Evolutionary conservation across 2,888 invertebrate species (phyloP).

Genomic region (Diarsia mendica): DNA sequence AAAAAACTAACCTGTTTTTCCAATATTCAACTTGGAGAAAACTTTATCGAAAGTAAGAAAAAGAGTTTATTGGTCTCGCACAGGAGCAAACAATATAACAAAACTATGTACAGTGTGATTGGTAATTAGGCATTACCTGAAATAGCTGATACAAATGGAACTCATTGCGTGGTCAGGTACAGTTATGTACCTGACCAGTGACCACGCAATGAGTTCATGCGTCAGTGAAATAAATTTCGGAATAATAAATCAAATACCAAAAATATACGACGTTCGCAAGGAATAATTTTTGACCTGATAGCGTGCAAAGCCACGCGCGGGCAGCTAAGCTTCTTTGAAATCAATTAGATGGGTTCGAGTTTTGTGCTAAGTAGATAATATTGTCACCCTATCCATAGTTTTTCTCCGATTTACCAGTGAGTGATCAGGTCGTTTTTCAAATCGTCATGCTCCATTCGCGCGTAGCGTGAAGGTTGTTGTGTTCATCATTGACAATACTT

Average conservation of each 20-base stretch:
- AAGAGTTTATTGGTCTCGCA: not conserved
- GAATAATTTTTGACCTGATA: not conserved
- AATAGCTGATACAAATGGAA: too few species aligned
- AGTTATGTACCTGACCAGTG: too few species aligned
- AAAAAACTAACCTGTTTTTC: too few species aligned
- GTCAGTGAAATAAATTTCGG: not conserved
- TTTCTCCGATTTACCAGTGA: constrained; percentile 8
- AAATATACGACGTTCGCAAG: not conserved
- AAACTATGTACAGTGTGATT: too few species aligned
- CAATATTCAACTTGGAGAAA: too few species aligned
- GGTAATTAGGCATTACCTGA: too few species aligned
- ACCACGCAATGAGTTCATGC: too few species aligned
- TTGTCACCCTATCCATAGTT: constrained; percentile 21
- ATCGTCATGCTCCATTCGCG: constrained; percentile 16
- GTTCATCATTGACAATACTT: not conserved
- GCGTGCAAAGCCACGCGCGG: not conserved
- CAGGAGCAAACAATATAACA: not conserved
- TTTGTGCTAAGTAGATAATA: not conserved
- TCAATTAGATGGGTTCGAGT: not conserved
- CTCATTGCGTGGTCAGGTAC: too few species aligned
- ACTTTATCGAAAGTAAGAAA: not conserved
- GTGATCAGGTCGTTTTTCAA: constrained; percentile 15
- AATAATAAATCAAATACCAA: not conserved
- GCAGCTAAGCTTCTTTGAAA: not conserved
- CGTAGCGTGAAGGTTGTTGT: constrained; percentile 35